These are phyloP conservation scores for Pica pica DNA, from an alignment of 2,113 vertebrate species.

Conservation along the genomic window DNA sequence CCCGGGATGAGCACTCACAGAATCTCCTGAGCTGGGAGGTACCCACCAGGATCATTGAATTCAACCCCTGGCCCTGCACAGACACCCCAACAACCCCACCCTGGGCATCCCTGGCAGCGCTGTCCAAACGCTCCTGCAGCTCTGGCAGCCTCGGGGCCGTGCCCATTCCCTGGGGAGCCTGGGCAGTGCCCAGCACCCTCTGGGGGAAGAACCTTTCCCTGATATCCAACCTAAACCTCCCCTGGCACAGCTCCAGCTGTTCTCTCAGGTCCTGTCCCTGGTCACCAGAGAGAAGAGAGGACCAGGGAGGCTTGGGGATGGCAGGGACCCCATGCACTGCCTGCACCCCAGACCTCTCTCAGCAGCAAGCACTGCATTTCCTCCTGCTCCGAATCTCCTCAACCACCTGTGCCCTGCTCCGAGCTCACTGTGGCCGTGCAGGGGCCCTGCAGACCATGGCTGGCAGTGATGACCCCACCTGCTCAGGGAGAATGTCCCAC, in stretches of 20 bases:
- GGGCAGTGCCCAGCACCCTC: background rate
- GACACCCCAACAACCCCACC: background rate
- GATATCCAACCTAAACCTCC: fast-evolving
- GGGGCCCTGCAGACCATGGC: background rate
- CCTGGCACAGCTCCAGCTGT: background rate
- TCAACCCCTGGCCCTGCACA: fast-evolving
- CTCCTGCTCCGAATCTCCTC: background rate
- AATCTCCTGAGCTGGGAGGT: background rate
- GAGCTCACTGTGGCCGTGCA: background rate
- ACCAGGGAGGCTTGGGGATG: no score
- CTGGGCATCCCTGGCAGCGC: fast-evolving
- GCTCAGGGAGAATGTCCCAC: background rate
- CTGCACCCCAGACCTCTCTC: background rate
- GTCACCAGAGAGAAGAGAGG: background rate
- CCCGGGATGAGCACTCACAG: background rate
- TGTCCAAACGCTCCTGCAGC: fast-evolving
- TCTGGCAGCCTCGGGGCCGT: background rate
- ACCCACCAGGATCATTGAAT: fast-evolving
- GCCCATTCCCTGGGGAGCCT: background rate
- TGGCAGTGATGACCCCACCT: background rate
- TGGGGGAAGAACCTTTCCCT: background rate
- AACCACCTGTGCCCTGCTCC: fast-evolving
- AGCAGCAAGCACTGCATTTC: fast-evolving
- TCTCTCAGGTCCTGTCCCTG: background rate
- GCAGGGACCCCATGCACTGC: fast-evolving